Percentiles rank a stretch among this genome's conserved stretches.
These are phyloP conservation scores for Euleptes europaea DNA, from an alignment of 2,113 vertebrate genomes.

Conservation along the genomic window DNA sequence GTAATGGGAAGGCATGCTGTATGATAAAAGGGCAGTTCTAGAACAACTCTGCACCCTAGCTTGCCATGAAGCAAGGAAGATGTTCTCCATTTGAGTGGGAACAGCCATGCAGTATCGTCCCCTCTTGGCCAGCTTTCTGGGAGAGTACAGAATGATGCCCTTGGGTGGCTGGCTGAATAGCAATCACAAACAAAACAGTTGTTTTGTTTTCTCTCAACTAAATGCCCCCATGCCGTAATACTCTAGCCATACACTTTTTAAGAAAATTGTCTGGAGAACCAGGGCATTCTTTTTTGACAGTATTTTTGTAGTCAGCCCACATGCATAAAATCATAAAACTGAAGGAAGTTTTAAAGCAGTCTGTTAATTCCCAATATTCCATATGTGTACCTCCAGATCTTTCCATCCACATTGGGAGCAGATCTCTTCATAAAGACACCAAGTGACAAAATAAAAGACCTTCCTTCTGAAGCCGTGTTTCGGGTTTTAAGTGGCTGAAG, in stretches of 20 bases:
- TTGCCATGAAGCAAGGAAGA: neutral
- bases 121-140: neutral
- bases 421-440: neutral
- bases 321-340: neutral
- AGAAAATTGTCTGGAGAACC: neutral
- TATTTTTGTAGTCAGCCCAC: neutral
- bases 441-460: neutral
- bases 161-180: neutral
- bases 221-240: neutral
- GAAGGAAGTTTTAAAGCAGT: neutral
- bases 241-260: neutral
- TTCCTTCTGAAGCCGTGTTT: neutral
- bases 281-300: neutral
- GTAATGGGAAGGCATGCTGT: neutral
- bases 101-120: neutral
- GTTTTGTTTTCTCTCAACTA: neutral
- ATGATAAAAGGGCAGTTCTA: neutral
- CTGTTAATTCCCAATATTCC: neutral
- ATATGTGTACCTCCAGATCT: neutral
- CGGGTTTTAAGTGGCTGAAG: neutral
- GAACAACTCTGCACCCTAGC: neutral
- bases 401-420: no score
- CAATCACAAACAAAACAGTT: neutral
- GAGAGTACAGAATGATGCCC: neutral
- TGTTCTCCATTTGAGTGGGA: neutral